Evolutionary conservation across 2,113 vertebrate genomes (phyloP), one percentile per base, ranked within the genome.

Genomic region (Mellivora capensis): DNA sequence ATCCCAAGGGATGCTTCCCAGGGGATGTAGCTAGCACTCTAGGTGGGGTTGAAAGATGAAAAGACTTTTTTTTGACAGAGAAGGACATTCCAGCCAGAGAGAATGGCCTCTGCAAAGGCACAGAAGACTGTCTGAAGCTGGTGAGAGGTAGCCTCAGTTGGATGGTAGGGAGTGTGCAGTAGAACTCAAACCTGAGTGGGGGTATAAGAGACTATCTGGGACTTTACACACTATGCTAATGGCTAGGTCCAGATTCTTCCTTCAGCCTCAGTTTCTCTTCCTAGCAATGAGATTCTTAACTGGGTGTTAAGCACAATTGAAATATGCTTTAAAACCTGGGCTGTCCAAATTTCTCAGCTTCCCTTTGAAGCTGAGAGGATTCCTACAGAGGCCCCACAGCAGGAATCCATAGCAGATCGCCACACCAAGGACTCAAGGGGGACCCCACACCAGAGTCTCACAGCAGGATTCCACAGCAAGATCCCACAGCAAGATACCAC

Each of bases 161-260:
- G 9, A 4, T 13, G 37, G 71, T 1, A 15, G 27, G 25, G 7
- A 0, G 2, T 6, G 21, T 7, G n/a, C 4, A 2, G 6, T 3
- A 4, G 15, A 74, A 34, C n/a, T 6, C 7, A 12, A 18, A 10
- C 14, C 21, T 25, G 42, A 77, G 27, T 31, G 15, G 31, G 25
- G 3, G 47, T 31, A 17, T 6, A 4, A 18, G 11, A 57, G 3
- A n/a, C n/a, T 3, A 23, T 18, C 14, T 23, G 18, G 37, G 31
- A 21, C 39, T 59, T 79, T 2, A 9, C 4, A n/a, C 12, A 9
- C 14, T 6, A 27, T 37, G 31, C 12, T 27, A 25, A 20, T 27
- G 23, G 44, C 42, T 31, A 4, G 27, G 14, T 8, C 42, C 1
- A 6, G 4, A 14, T 23, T 39, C 44, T 64, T 15, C 15, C 61